Evolutionary conservation across 2,113 vertebrate genomes (phyloP), one percentile per base, ranked within the genome.

Genomic region (Cepphus grylle): DNA sequence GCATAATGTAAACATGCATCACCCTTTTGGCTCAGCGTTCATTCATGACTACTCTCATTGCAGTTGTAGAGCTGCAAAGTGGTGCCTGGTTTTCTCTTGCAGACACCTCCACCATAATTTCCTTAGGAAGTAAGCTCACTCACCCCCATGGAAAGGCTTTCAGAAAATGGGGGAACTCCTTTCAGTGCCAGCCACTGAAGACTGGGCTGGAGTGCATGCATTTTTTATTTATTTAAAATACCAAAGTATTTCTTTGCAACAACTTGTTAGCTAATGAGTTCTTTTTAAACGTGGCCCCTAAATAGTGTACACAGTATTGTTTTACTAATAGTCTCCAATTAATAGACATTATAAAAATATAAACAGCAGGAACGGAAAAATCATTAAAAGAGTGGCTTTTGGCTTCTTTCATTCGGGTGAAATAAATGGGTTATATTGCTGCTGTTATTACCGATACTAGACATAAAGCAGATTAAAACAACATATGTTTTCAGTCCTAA

Each of bases 51-150:
- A 71, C 87, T 89, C 91, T 74, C 27, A 45, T 52, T 96, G 88
- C 97, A 50, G 67, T 94, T 96, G 94, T 90, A 95, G 97, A 97
- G 71, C 94, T 95, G 93, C 66, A 88, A 95, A 93, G 91, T 6
- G 38, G 88, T 96, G 97, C 94, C 95, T 96, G 96, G 96, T 97
- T 96, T 97, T 97, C 96, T 97, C 95, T 97, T 76, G 56, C 97
- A 97, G 97, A 98, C 97, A 97, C 96, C 97, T 97, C 95, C 82
- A 55, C 67, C 94, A 96, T 93, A 95, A 97, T 98, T 98, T 98
- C 97, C 97, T 98, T 94, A 98, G 97, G 98, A 98, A 98, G 97
- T 98, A 98, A 98, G 97, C 96, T 98, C 97, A 98, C 82, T 95
- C 92, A 96, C 93, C 90, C 92, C 90, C 88, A 45, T 97, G 96